phyloP scores from a whole-genome alignment of 2,888 invertebrate species.

The Aradus depressus region DNA sequence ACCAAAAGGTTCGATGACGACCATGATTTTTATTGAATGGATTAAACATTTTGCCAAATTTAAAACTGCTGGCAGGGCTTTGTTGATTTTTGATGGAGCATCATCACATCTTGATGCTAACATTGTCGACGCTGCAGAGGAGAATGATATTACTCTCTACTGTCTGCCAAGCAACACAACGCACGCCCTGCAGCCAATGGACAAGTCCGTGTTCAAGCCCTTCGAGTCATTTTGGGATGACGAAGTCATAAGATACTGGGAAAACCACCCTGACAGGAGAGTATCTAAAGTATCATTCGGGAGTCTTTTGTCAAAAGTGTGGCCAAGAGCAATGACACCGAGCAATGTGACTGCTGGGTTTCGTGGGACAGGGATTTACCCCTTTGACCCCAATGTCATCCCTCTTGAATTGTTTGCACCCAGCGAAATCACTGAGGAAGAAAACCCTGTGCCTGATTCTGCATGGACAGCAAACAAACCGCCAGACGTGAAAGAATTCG shows the following conservation, averaged over 20 bases:
- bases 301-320: conserved; percentile 28
- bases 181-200: conserved; percentile 35
- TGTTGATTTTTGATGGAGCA: conserved; percentile 34
- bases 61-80: conserved; percentile 27
- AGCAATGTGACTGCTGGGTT: conserved; percentile 32
- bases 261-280: conserved; percentile 29
- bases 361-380: conserved; percentile 32
- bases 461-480: no score
- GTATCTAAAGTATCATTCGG: conserved; percentile 34
- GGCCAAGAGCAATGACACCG: conserved; percentile 31
- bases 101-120: conserved; percentile 32
- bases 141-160: conserved; percentile 32
- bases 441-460: no score
- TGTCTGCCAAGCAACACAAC: conserved; percentile 36
- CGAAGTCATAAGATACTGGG: conserved; percentile 33
- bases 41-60: conserved; percentile 31
- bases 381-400: conserved; percentile 31
- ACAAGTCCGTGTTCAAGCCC: conserved; percentile 33
- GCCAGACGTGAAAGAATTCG: no score
- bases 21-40: conserved; percentile 28
- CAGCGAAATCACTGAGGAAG: conserved; percentile 11
- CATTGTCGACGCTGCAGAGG: conserved; percentile 33
- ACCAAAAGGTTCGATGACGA: conserved; percentile 33
- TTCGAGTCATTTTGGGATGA: conserved; percentile 35
- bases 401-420: conserved; percentile 33